A percentile compares a stretch with the other conserved stretches of the same genome.
phyloP scores from a whole-genome alignment of 2,797 vertebrate species.

The Gallinago nigripennis region DNA sequence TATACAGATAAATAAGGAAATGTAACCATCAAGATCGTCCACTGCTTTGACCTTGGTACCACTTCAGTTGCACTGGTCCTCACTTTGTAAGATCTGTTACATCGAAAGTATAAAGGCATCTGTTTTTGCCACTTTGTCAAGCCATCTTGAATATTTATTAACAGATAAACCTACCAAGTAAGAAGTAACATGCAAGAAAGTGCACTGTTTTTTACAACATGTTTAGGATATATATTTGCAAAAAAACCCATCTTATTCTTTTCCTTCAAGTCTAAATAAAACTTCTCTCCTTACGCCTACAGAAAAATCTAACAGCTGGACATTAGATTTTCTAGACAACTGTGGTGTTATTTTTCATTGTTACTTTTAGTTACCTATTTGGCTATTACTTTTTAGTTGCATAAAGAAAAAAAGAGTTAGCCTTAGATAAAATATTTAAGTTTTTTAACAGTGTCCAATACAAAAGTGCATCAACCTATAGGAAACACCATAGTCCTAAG shows the following conservation, averaged over 20 bases:
- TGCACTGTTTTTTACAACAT: not conserved
- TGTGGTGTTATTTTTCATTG: not conserved
- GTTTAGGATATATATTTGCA: not conserved
- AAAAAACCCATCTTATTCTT: fast-evolving
- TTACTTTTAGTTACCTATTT: not conserved
- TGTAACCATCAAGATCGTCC: not conserved
- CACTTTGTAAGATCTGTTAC: not conserved
- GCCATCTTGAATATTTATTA: not conserved
- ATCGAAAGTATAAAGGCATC: not conserved
- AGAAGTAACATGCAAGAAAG: not conserved
- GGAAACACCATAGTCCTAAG: not conserved
- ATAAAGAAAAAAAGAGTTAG: not conserved
- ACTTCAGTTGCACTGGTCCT: not conserved
- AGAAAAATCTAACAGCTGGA: not conserved
- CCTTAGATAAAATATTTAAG: not conserved
- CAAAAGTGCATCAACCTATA: not conserved
- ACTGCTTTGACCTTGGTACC: not conserved
- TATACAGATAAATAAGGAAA: not conserved
- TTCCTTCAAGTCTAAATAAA: not conserved
- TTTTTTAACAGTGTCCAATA: not conserved
- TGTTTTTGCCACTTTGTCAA: not conserved
- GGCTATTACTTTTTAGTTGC: not conserved
- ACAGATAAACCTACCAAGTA: not conserved
- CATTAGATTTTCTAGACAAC: not conserved
- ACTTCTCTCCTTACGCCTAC: not conserved